Base-by-base conservation (phyloP, 2,113 vertebrate species). In the Hyaena hyaena region DNA sequence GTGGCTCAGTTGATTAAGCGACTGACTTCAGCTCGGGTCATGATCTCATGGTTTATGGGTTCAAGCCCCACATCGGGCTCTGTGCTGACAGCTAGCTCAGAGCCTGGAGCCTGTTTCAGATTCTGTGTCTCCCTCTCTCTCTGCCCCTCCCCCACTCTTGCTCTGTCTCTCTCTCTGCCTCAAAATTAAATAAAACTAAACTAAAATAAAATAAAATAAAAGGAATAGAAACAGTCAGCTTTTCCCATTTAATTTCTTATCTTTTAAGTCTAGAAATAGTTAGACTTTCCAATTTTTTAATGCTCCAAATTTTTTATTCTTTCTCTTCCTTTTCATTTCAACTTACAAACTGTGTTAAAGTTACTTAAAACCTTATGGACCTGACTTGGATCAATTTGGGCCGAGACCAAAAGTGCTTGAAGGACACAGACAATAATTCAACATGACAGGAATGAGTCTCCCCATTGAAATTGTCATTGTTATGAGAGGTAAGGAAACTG, bases 251-350 rank as follows among this genome's bases (percentile, higher is more conserved):
- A 80, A 3, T 81, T 80, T 88, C 80, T 90, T 48, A 35, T 74
- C 28, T 26, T 53, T 63, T 33, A 50, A n/a, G 31, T 83, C 71
- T 53, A 88, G 48, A 94, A 89, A 66, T 14, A 79, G 21, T 50
- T 48, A 63, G 35, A 1, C 58, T 89, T 90, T 77, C 17, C 53
- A 35, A 28, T 55, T 86, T 68, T 91, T 63, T 69, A 65, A 50
- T 43, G 43, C 31, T 76, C 39, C 39, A 17, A 10, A 9, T 71
- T 48, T 74, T 90, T 89, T 33, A 33, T 61, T 55, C 19, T 92
- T 73, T 66, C 45, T 86, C 35, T 92, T 45, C 48, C 45, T 94
- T 96, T 96, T 48, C 24, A 43, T 94, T 76, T 82, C 80, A 93
- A 68, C 71, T 90, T 95, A 93, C 48, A 85, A 96, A 39, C 21